Evolutionary conservation across 2,113 vertebrate genomes (phyloP).

Genomic region (Cyprichromis sp.): DNA sequence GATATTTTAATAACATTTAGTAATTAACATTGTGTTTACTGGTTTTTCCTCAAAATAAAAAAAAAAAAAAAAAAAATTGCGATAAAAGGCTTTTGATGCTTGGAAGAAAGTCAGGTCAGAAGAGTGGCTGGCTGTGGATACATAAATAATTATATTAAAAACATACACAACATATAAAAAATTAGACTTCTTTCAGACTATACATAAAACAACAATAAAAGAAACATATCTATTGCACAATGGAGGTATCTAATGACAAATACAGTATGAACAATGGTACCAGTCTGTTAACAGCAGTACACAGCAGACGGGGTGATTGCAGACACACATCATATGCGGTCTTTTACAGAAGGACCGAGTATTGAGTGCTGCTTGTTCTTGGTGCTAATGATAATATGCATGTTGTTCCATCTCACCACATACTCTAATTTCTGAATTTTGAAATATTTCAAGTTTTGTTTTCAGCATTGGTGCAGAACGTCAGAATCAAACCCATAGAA

Average conservation of each 20-base stretch:
- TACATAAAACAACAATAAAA: constrained; percentile 46
- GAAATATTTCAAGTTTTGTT: background rate
- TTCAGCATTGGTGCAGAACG: background rate
- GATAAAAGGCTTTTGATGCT: background rate
- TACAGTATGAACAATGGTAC: constrained; percentile 27
- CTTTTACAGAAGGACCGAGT: background rate
- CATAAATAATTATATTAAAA: constrained; percentile 40
- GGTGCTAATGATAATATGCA: background rate
- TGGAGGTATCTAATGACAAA: constrained; percentile 35
- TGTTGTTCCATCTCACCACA: background rate
- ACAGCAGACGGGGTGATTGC: background rate
- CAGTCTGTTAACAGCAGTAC: background rate
- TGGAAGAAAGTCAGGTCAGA: background rate
- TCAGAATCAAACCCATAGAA: background rate
- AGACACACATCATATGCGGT: background rate
- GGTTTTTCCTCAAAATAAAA: background rate
- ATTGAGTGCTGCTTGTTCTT: background rate
- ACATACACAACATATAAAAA: constrained; percentile 26
- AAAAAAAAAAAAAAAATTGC: background rate
- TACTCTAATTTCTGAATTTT: background rate
- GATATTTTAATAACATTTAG: background rate
- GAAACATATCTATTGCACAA: constrained; percentile 72
- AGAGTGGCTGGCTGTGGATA: background rate
- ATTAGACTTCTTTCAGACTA: constrained; percentile 40
- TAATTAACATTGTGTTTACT: background rate